Conservation (phyloP, 2,888 invertebrate genomes). For the Asteroscopus sphinx region DNA sequence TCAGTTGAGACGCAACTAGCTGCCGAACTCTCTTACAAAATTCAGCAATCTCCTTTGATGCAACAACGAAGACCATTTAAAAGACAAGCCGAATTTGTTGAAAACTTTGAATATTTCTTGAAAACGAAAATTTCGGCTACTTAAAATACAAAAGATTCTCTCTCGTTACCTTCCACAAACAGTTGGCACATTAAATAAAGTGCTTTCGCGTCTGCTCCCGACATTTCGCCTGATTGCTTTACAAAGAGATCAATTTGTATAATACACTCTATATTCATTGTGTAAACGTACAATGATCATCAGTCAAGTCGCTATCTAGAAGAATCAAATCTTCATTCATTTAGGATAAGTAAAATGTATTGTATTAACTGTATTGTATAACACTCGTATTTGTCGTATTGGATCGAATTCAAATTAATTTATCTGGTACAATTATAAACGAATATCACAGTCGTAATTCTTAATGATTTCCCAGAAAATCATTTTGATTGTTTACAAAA, state of each 20-base stretch:
- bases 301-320: slow-evolving; percentile 16
- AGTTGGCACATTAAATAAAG: slow-evolving; percentile 5
- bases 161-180: slow-evolving; percentile 9
- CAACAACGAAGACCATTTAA: neutral
- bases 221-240: slow-evolving; percentile 8
- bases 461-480: too few relatives aligned
- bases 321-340: neutral
- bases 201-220: neutral
- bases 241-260: slow-evolving; percentile 15
- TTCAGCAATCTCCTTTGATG: too few relatives aligned
- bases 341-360: too few relatives aligned
- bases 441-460: too few relatives aligned
- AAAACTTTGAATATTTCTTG: neutral
- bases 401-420: too few relatives aligned
- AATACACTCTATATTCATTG: slow-evolving; percentile 2
- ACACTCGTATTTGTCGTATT: too few relatives aligned
- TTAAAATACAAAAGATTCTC: neutral
- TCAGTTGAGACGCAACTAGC: too few relatives aligned
- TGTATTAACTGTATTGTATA: too few relatives aligned
- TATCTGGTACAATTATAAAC: too few relatives aligned
- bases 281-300: slow-evolving; percentile 13
- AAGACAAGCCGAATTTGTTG: neutral
- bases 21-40: too few relatives aligned
- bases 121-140: neutral
- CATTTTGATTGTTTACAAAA: too few relatives aligned